These are phyloP conservation scores for Stegostoma tigrinum DNA, from an alignment of 2,113 vertebrate species.

Conservation along the genomic window DNA sequence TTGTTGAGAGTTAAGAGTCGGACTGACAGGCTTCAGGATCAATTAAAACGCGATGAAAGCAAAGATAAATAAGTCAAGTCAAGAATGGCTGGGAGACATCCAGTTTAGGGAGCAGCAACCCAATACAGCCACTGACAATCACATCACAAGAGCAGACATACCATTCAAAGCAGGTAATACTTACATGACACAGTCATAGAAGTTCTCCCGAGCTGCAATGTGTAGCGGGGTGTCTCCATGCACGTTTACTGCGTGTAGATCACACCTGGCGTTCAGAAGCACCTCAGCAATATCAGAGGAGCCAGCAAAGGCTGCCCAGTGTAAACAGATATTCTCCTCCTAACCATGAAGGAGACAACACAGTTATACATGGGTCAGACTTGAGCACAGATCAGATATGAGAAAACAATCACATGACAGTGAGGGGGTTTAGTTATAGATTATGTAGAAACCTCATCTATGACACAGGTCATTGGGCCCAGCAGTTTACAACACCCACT, in stretches of 20 bases:
- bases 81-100: not conserved
- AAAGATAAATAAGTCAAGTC: not conserved
- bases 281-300: conserved; percentile 77
- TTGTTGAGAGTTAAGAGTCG: not conserved
- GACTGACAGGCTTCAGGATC: not conserved
- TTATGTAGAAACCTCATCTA: not conserved
- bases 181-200: conserved; percentile 78
- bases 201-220: conserved; percentile 78
- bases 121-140: not conserved
- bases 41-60: not conserved
- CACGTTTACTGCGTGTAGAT: conserved; percentile 71
- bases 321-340: conserved; percentile 83
- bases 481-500: not conserved
- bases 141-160: not conserved
- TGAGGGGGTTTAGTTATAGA: not conserved
- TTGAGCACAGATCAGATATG: not conserved
- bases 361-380: not conserved
- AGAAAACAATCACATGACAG: too few relatives aligned
- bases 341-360: conserved; percentile 40
- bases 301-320: conserved; percentile 86
- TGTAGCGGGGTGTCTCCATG: conserved; percentile 84
- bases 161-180: conserved; percentile 40
- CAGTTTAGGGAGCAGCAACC: too few relatives aligned
- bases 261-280: conserved; percentile 77
- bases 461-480: not conserved